Evolutionary conservation across 2,113 vertebrate genomes (phyloP).

Genomic region (Monopterus albus): DNA sequence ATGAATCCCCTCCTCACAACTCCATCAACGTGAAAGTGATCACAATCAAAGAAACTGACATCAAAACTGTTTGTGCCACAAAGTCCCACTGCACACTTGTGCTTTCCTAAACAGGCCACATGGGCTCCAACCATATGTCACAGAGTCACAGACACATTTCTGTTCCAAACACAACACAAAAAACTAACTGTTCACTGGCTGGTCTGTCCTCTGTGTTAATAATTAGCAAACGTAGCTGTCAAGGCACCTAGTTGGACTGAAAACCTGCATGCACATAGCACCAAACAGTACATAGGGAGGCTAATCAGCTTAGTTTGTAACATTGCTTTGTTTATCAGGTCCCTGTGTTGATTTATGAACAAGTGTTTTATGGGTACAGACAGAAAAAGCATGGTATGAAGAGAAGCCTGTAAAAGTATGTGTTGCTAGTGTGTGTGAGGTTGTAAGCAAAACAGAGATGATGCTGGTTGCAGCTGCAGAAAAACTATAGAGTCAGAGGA

Average conservation of each 20-base stretch:
- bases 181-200: background rate
- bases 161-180: conserved; percentile 17
- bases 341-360: conserved; percentile 57
- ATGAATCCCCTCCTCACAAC: conserved; percentile 71
- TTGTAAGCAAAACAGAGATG: conserved; percentile 5
- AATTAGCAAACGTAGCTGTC: conserved; percentile 2
- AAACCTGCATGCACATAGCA: conserved; percentile 17
- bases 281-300: conserved; percentile 16
- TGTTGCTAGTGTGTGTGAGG: conserved; percentile 27
- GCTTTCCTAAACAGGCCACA: conserved; percentile 29
- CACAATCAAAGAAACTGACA: conserved; percentile 43
- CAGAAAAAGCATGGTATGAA: conserved; percentile 60
- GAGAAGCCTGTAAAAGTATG: conserved; percentile 41
- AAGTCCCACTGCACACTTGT: conserved; percentile 12
- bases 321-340: conserved; percentile 56
- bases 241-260: background rate
- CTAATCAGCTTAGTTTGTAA: conserved; percentile 46
- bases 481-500: background rate
- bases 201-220: conserved; percentile 20
- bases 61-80: conserved; percentile 18
- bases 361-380: conserved; percentile 51
- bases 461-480: conserved; percentile 15
- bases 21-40: conserved; percentile 34
- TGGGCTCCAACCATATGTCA: conserved; percentile 28
- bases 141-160: conserved; percentile 8